Percentiles rank a stretch among this genome's conserved stretches.
phyloP scores from a whole-genome alignment of 2,888 invertebrate species.

The Rotaria sp. region DNA sequence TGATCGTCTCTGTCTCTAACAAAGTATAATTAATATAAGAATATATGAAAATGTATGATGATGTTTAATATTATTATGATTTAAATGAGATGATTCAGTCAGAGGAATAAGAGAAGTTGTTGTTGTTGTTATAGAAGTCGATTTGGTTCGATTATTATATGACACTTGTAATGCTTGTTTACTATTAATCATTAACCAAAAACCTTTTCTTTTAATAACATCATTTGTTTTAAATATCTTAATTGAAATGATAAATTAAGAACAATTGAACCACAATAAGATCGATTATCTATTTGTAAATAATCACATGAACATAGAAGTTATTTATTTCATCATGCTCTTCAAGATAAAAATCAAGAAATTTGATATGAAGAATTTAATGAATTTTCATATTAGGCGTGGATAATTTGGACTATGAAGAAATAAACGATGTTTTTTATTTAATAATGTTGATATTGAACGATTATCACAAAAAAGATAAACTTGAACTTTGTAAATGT shows the following conservation, averaged over 20 bases:
- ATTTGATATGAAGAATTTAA: constrained; percentile 13
- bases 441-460: neutral
- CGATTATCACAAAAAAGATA: constrained; percentile 10
- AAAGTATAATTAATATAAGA: constrained; percentile 8
- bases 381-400: constrained; percentile 10
- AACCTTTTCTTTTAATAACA: constrained; percentile 8
- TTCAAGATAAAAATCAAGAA: constrained; percentile 23
- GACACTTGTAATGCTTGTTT: neutral
- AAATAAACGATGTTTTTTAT: neutral
- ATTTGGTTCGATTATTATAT: neutral
- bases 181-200: neutral
- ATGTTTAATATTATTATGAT: neutral
- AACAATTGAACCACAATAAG: neutral
- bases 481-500: neutral
- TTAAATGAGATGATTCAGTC: neutral
- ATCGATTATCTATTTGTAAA: constrained; percentile 13
- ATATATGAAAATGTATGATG: constrained; percentile 2
- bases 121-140: neutral
- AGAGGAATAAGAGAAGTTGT: neutral
- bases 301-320: constrained; percentile 2
- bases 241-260: neutral
- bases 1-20: constrained; percentile 15
- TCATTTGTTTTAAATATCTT: constrained; percentile 19
- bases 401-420: constrained; percentile 22
- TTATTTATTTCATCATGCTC: constrained; percentile 7